phyloP scores from a whole-genome alignment of 2,113 vertebrate species.

The Suncus etruscus region DNA sequence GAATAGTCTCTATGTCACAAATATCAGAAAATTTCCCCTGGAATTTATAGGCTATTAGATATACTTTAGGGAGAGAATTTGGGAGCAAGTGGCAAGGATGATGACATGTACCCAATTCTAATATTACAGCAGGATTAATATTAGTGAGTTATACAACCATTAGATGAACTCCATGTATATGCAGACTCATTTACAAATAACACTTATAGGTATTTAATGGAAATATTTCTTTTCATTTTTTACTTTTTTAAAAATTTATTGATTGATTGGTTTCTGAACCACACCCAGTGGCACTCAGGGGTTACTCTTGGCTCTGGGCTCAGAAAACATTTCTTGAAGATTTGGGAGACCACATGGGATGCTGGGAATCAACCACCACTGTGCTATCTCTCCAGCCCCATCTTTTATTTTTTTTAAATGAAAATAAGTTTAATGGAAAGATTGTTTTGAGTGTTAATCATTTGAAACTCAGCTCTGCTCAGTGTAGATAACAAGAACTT shows the following conservation, averaged over 20 bases:
- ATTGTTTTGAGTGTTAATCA: not conserved
- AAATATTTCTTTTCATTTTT: slow-evolving; percentile 3
- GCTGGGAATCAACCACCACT: no score
- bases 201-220: not conserved
- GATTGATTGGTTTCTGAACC: no score
- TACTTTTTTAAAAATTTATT: no score
- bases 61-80: not conserved
- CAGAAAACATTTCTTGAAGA: no score
- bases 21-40: not conserved
- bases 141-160: not conserved
- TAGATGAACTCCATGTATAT: not conserved
- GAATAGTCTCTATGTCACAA: not conserved
- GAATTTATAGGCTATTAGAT: not conserved
- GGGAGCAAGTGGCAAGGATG: not conserved
- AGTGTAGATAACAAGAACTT: not conserved
- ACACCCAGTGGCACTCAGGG: no score
- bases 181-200: not conserved
- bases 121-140: not conserved
- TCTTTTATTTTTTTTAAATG: no score
- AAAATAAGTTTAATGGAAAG: no score
- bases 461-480: not conserved
- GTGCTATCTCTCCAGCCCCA: no score
- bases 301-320: no score
- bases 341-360: no score
- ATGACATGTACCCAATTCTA: not conserved